Evolutionary conservation across 1,140 invertebrate genomes (phyloP), one percentile per base, ranked within the genome.

Genomic region (Trichoplusia ni): DNA sequence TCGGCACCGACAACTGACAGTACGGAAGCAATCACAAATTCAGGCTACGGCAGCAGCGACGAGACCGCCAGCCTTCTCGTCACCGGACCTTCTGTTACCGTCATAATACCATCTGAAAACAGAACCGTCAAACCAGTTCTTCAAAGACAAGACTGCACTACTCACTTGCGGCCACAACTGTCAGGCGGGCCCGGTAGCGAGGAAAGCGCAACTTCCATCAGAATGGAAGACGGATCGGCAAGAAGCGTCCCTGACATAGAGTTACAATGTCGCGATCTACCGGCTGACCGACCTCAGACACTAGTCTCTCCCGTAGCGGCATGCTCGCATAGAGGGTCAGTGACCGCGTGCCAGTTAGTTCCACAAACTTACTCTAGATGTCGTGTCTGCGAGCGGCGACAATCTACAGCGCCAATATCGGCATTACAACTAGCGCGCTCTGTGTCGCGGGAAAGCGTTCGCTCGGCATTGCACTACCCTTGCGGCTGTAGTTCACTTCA

Each of bases 161-260:
- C 95, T 5, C 95, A 95, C 72, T 91, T 92, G 58, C 90, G 92
- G 69, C 94, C 95, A 16, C 95, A 96, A 78, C 90, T 96, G 44
- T 95, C 95, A 14, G 94, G 94, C 11, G 93, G 93, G 21, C 94
- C 94, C 1, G 95, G 95, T 27, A 96, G 95, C 71, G 95, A 96
- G 86, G 95, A 96, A 84, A 95, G 95, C 77, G 93, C 91, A 35
- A 92, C 94, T 4, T 90, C 90, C 6, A 74, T 92, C 8, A 89
- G 90, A 79, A 82, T 92, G 59, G 93, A 93, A 77, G 94, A 95
- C 56, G 92, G 92, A 44, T 93, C 94, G n/a, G 94, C 95, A 7
- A 93, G 95, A 79, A 96, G 95, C 66, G 96, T 97, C 67, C 96
- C 96, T 9, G 96, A 97, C 82, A 96, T 98, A 74, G 96, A 97